Conservation (phyloP, 2,797 vertebrate species). For the Muscicapa comitata region DNA sequence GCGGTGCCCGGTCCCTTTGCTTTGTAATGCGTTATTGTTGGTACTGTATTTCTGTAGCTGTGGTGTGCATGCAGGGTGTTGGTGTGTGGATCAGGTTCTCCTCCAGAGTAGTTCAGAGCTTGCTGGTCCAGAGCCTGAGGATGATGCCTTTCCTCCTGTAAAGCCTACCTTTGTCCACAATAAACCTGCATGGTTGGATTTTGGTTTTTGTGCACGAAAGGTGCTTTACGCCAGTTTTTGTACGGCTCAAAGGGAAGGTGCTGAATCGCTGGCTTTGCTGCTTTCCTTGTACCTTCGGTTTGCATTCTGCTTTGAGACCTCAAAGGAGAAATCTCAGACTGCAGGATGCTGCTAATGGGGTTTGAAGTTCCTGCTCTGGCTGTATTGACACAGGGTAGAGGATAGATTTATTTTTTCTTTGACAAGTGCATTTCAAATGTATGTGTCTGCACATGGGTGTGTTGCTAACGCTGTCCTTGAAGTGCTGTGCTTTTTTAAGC, state of each 20-base stretch:
- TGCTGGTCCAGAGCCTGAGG: not conserved
- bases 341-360: conserved; percentile 48
- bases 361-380: conserved; percentile 56
- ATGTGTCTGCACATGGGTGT: conserved; percentile 5
- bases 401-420: conserved; percentile 21
- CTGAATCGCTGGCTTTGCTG: not conserved
- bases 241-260: not conserved
- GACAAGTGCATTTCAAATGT: not conserved
- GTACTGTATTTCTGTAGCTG: not conserved
- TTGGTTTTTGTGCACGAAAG: not conserved
- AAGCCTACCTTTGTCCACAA: not conserved
- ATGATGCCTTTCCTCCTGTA: not conserved
- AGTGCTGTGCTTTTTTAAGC: not conserved
- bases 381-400: conserved; percentile 9
- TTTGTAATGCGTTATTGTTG: not conserved
- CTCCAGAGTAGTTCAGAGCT: accelerated
- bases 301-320: conserved; percentile 24
- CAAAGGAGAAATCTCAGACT: conserved; percentile 36
- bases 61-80: not conserved
- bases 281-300: not conserved
- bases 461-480: not conserved
- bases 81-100: not conserved
- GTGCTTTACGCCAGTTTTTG: accelerated
- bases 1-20: not conserved
- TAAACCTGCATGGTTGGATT: not conserved